Base-by-base conservation (phyloP, 2,797 vertebrate species). In the Poeciliopsis presidionis region DNA sequence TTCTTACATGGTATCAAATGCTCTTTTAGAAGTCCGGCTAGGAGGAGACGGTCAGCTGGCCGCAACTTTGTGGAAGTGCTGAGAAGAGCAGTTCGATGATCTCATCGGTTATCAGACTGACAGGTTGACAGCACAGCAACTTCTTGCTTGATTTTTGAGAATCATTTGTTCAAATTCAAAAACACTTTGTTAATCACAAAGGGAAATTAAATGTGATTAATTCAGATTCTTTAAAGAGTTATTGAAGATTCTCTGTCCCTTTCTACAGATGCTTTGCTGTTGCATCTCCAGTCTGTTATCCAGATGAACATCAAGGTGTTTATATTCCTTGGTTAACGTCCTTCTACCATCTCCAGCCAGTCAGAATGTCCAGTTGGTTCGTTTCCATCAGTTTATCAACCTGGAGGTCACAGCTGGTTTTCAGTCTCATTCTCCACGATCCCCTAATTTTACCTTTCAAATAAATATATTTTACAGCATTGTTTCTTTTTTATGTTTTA, bases 1-100 rank as follows among this genome's bases (percentile, higher is more conserved):
- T 92, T 93, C 93, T 94, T 93, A 90, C 88, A 89, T 94, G 92
- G 89, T 91, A 90, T 92, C 84, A 86, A 92, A 89, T 90, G 87
- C 85, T 80, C 77, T 36, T 82, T 81, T 80, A 90, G 84, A 84
- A 81, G 91, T 90, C 77, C 84, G 88, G 81, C 81, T 71, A 75
- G 80, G 77, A 43, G 81, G 83, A 89, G 81, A 82, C 90, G 70
- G 77, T 84, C 85, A 85, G 88, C 59, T 84, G 77, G 85, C 80
- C 85, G 36, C 49, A 67, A 83, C 78, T 88, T 71, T 77, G 76
- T 81, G 87, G 83, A 84, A 88, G 84, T 75, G 77, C 14, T 67
- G 25, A 67, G 36, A 36, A 41, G 74, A 79, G 75, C 46, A 79
- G 87, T 90, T 91, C 84, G 36, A 85, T 79, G 85, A 89, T 81